Percentiles rank a stretch among this genome's conserved stretches.
These are phyloP conservation scores for Podarcis lilfordi DNA, from an alignment of 2,797 vertebrate genomes.

Conservation along the genomic window DNA sequence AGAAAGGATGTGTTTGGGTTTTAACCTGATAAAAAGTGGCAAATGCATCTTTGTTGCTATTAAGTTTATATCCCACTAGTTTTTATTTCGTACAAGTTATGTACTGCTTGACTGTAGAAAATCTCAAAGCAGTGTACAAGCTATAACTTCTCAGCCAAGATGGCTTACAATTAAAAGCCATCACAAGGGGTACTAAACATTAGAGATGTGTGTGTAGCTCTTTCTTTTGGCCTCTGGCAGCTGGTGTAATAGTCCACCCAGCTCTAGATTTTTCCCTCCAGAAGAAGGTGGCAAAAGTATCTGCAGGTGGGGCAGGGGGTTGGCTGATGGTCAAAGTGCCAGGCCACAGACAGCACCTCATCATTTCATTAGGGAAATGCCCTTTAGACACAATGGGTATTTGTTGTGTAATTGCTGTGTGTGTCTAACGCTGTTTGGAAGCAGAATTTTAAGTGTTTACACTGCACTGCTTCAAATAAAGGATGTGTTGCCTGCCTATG, in stretches of 20 bases:
- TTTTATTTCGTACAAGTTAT: too few species aligned
- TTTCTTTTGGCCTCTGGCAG: too few species aligned
- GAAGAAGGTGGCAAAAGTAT: too few species aligned
- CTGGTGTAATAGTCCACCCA: too few species aligned
- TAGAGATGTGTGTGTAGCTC: neutral
- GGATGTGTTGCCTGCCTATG: neutral
- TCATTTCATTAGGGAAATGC: neutral
- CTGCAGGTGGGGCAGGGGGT: too few species aligned
- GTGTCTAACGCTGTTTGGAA: neutral
- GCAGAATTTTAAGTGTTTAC: neutral
- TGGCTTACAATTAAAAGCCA: neutral
- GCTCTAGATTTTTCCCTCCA: too few species aligned
- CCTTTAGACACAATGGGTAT: neutral
- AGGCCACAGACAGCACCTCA: neutral
- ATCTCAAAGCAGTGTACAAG: too few species aligned
- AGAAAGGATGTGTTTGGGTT: neutral
- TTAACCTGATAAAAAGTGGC: neutral
- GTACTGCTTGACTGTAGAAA: too few species aligned
- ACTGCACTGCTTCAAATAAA: too few species aligned
- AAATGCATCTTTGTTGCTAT: neutral
- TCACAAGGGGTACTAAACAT: neutral
- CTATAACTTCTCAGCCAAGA: neutral
- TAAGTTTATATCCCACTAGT: neutral
- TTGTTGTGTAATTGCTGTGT: neutral
- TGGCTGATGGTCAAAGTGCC: neutral